Percentiles rank a stretch among this genome's conserved stretches.
Evolutionary conservation across 1,140 invertebrate species (phyloP).

Genomic region (Hetaerina americana): DNA sequence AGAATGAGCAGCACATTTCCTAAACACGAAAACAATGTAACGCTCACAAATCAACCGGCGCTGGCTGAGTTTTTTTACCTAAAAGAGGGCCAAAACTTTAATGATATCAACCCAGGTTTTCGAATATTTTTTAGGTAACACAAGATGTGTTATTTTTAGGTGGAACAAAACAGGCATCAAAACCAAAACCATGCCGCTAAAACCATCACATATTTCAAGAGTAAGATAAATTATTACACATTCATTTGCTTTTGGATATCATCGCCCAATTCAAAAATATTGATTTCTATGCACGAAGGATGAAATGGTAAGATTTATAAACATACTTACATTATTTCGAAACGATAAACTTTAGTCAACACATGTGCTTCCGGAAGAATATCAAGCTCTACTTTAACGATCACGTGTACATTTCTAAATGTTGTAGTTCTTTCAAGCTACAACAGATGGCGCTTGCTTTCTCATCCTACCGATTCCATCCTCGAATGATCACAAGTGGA

Average conservation of each 20-base stretch:
- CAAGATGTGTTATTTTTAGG: background rate
- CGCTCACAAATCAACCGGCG: too few relatives aligned
- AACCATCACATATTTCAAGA: background rate
- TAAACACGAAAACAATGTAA: too few relatives aligned
- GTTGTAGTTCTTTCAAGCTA: background rate
- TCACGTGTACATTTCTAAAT: background rate
- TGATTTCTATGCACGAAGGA: too few relatives aligned
- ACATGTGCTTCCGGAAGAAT: background rate
- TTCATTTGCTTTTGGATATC: too few relatives aligned
- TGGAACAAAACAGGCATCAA: background rate
- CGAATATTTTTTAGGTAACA: background rate
- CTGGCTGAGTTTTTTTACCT: too few relatives aligned
- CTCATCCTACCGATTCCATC: too few relatives aligned
- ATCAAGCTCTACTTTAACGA: background rate
- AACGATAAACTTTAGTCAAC: background rate
- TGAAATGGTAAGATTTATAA: too few relatives aligned
- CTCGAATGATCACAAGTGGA: too few relatives aligned
- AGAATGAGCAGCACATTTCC: too few relatives aligned
- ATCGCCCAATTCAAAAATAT: too few relatives aligned
- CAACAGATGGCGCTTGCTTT: background rate
- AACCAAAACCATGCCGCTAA: background rate
- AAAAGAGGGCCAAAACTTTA: background rate
- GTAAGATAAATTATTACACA: too few relatives aligned
- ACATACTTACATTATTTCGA: background rate
- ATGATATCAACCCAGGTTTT: background rate